phyloP scores from a whole-genome alignment of 2,888 invertebrate genomes.

The Leucozona laternaria region DNA sequence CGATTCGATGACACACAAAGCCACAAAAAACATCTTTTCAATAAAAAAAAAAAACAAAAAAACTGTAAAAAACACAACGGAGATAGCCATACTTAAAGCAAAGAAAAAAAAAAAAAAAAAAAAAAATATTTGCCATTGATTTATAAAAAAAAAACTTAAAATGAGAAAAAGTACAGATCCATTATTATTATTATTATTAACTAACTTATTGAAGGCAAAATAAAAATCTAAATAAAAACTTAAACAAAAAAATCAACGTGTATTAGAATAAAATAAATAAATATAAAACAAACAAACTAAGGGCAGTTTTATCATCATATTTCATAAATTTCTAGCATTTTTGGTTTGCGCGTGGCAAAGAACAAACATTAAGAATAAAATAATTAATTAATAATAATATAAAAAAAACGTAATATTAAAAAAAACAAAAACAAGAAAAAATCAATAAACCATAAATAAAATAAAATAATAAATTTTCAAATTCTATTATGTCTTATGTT shows the following conservation, averaged over 20 bases:
- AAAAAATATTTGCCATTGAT: constrained; percentile 62
- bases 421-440: constrained; percentile 44
- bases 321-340: constrained; percentile 74
- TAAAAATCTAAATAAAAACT: constrained; percentile 53
- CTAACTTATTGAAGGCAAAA: constrained; percentile 60
- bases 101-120: constrained; percentile 18
- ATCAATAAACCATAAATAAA: constrained; percentile 69
- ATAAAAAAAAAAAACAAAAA: constrained; percentile 20
- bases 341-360: constrained; percentile 74
- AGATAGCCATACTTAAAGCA: constrained; percentile 61
- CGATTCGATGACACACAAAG: constrained; percentile 66
- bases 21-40: constrained; percentile 62
- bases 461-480: constrained; percentile 74
- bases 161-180: constrained; percentile 41
- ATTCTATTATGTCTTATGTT: constrained; percentile 75
- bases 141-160: constrained; percentile 37
- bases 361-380: constrained; percentile 67
- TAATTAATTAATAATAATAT: constrained; percentile 64
- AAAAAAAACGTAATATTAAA: constrained; percentile 62
- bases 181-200: constrained; percentile 59
- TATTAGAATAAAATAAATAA: constrained; percentile 63
- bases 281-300: constrained; percentile 63
- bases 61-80: constrained; percentile 48
- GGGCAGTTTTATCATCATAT: constrained; percentile 73
- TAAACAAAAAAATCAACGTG: constrained; percentile 65